A percentile compares a stretch with the other conserved stretches of the same genome.
These are phyloP conservation scores for Mixornis gularis DNA, from an alignment of 2,113 vertebrate genomes.

Conservation along the genomic window DNA sequence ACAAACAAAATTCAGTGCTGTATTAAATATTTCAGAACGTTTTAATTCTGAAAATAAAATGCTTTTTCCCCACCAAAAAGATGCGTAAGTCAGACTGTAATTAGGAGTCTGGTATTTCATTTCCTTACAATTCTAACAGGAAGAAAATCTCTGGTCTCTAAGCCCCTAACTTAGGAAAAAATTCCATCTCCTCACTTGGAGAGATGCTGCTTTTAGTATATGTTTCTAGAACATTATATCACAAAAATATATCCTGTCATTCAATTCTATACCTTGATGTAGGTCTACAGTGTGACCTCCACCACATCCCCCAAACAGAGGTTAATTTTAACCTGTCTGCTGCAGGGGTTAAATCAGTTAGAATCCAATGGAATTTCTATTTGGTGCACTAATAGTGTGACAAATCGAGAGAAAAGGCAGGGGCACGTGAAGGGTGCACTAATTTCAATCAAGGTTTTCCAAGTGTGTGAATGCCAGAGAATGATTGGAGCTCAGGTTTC, in stretches of 20 bases:
- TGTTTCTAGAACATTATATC: neutral
- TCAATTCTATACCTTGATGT: neutral
- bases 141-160: neutral
- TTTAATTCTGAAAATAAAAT: neutral
- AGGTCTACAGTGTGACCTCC: neutral
- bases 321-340: neutral
- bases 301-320: neutral
- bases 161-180: neutral
- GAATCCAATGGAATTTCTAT: constrained; percentile 54
- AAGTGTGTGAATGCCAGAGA: constrained; percentile 48
- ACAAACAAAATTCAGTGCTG: neutral
- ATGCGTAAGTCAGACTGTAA: neutral
- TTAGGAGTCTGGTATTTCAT: neutral
- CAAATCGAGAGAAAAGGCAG: constrained; percentile 38
- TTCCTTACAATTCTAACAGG: neutral
- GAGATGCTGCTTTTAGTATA: neutral
- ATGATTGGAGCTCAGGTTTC: constrained; percentile 55
- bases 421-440: constrained; percentile 35
- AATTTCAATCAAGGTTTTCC: constrained; percentile 59
- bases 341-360: constrained; percentile 29
- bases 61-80: neutral
- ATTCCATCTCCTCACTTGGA: neutral
- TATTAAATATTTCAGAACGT: neutral
- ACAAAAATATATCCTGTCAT: neutral
- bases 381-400: neutral